Evolutionary conservation across 2,888 invertebrate species (phyloP).

Genomic region (Coelinius sp.): DNA sequence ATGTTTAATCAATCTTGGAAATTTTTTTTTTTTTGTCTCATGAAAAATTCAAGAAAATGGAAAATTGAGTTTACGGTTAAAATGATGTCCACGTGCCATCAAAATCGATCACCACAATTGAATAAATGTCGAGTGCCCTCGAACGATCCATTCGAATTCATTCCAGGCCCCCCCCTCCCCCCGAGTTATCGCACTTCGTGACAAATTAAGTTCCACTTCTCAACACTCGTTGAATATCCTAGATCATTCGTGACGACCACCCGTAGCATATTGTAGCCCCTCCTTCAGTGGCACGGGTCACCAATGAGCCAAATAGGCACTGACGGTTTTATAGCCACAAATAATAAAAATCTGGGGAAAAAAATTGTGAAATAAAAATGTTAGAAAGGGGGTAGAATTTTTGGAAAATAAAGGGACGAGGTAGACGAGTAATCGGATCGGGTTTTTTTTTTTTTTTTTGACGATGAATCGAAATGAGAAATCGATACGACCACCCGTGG

Average conservation of each 20-base stretch:
- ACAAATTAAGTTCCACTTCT: conserved; percentile 67
- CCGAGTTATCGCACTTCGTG: conserved; percentile 60
- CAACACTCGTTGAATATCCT: conserved; percentile 44
- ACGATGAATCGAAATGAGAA: conserved; percentile 36
- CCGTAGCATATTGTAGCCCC: conserved; percentile 1
- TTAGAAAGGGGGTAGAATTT: background rate
- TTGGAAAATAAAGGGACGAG: conserved; percentile 15
- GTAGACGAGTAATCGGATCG: conserved; percentile 40
- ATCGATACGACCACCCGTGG: conserved; percentile 41
- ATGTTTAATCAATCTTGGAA: background rate
- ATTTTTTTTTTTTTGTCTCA: background rate
- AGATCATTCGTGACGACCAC: conserved; percentile 26
- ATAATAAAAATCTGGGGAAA: background rate
- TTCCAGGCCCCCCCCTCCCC: conserved; percentile 45
- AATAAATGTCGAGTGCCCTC: conserved; percentile 61
- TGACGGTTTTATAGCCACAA: background rate
- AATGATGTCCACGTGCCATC: background rate
- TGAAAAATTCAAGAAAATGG: background rate
- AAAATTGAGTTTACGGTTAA: too few species aligned
- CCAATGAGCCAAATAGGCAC: background rate
- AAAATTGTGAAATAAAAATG: background rate
- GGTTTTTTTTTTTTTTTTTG: conserved; percentile 28
- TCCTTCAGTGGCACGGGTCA: conserved; percentile 21
- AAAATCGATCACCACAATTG: conserved; percentile 41
- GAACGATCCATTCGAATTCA: conserved; percentile 62